Evolutionary conservation across 1,140 invertebrate genomes (phyloP), one percentile per base, ranked within the genome.

Genomic region (Diabrotica virgifera): DNA sequence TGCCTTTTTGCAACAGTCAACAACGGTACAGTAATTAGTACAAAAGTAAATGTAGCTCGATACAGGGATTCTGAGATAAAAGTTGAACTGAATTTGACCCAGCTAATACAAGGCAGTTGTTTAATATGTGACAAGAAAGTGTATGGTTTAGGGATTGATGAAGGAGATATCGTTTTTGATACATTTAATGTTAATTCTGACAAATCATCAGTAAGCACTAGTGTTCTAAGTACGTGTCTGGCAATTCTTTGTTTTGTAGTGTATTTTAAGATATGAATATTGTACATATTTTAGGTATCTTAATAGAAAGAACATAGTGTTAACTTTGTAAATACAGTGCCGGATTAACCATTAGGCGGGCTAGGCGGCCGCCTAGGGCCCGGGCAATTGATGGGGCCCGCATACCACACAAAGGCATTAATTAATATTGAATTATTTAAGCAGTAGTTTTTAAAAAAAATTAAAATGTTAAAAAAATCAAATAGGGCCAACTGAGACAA

Each of bases 101-200:
- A 62, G 9, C 37, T 62, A 10, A 37, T 62, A 11, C 11, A 57
- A 10, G 62, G 62, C 9, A 58, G 54, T 51, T 54, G 54, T 11
- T 58, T 64, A 11, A 46, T 64, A 13, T 64, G 62, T 14, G 37
- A 52, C 6, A 37, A 52, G 12, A 51, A 57, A 24, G 54, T 64
- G n/a, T 64, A 64, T 13, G 62, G 62, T 36, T 13, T 64, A 10
- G 36, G 57, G n/a, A 11, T 64, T 8, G 46, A 0, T 5, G 51
- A 53, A 7, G 6, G 11, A 13, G 6, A 62, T 51, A 12, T 62
- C 10, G 14, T 52, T 53, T 62, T 62, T 14, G 60, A 62, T 53
- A 12, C 60, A 6, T 62, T 54, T 35, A 14, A 10, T 5, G 40
- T 46, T 10, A n/a, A 46, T 3, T n/a, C 40, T 66, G 24, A 70